Evolutionary conservation across 1,140 invertebrate species (phyloP), one percentile per base, ranked within the genome.

Genomic region (Hestina assimilis): DNA sequence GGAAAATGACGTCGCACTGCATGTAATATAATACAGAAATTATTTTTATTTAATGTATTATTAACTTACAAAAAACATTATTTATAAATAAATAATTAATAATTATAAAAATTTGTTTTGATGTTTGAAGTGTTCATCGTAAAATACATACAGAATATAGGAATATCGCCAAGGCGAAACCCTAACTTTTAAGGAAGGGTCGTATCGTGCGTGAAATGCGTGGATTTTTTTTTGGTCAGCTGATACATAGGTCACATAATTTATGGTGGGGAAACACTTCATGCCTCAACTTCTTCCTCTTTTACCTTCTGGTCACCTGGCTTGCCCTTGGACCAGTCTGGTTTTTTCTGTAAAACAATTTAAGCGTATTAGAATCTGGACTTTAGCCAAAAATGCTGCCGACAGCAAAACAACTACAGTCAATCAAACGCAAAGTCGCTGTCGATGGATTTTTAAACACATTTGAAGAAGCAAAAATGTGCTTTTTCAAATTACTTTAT

Each of bases 261-360:
- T 74, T 76, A 68, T 76, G 68, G 63, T 65, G 62, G 67, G 64
- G 52, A 45, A 79, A 77, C 72, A 81, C 72, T 89, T 94, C 93
- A 94, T 93, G 93, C 94, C 90, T 95, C 93, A 87, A 93, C 94
- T 88, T 95, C 93, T 81, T 92, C 92, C 87, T 94, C 94, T 90
- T 95, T 95, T 95, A 95, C 94, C 94, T 95, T 95, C 91, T 94
- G 93, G 80, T 95, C 94, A 80, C 94, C 94, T 84, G 91, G 90
- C 77, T 92, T 92, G 89, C 95, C 95, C 92, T 96, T 96, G 80
- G 95, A 95, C 95, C 95, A 96, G 90, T 96, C 95, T 72, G 95
- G 94, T 90, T 96, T 96, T 92, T 96, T 96, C 94, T 95, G 93
- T 72, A 92, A 92, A 83, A 63, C 60, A 54, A 67, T 66, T 33